Conservation (phyloP, 2,113 vertebrate genomes). For the Glaucidium brasilianum region DNA sequence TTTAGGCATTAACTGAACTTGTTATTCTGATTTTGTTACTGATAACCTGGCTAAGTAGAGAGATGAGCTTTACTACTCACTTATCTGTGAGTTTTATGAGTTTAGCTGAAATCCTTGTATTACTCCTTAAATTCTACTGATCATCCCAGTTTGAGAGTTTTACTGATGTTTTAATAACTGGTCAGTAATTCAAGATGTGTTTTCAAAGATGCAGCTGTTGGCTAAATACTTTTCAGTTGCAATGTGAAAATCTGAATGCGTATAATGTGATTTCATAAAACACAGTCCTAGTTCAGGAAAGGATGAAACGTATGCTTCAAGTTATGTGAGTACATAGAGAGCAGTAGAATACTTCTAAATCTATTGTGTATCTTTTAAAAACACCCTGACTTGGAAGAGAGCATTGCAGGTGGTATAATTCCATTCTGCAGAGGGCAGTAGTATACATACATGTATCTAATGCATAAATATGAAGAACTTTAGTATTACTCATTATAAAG, state of each 20-base stretch:
- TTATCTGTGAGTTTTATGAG: slow-evolving; percentile 3
- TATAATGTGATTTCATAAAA: neutral
- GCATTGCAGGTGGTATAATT: neutral
- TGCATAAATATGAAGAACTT: neutral
- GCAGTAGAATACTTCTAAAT: neutral
- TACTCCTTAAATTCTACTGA: slow-evolving; percentile 1
- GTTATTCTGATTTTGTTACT: slow-evolving; percentile 39
- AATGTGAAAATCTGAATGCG: neutral
- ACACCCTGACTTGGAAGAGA: neutral
- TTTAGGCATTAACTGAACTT: slow-evolving; percentile 26
- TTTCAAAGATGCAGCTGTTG: neutral
- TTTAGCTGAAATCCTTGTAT: slow-evolving; percentile 29
- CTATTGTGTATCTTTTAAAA: neutral
- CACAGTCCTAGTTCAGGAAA: neutral
- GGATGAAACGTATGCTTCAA: neutral
- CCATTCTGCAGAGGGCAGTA: neutral
- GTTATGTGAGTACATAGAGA: neutral
- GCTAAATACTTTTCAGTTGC: neutral
- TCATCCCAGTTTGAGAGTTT: neutral
- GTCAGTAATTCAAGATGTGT: neutral
- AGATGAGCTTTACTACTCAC: neutral
- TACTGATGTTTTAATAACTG: neutral
- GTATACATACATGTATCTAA: neutral
- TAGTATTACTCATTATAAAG: neutral
- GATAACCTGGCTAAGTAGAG: neutral